Base-by-base conservation (phyloP, 2,797 vertebrate genomes). In the Erpetoichthys calabaricus region DNA sequence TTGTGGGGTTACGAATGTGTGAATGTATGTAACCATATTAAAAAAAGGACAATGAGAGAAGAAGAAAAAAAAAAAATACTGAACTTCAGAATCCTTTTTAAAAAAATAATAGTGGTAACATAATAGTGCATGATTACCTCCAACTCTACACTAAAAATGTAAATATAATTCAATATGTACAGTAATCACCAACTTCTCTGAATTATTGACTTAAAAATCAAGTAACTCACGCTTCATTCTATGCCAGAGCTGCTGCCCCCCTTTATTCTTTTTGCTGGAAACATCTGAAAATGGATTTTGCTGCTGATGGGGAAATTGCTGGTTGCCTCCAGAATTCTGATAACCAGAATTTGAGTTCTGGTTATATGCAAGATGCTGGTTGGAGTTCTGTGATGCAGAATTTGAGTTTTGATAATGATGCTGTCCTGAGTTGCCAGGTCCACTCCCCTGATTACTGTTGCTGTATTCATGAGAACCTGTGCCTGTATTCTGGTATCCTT, bases 221-320 rank as follows among this genome's bases (percentile, higher is more conserved):
- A 25, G 25, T 5, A 42, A 65, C 80, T 79, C 56, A 86, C 86
- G 92, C 73, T 95, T 95, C 89, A 95, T 94, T 51, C 92, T 89
- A 53, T 89, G 88, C 91, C 91, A 95, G 5, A 91, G 72, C 64
- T 90, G 92, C 59, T 92, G 92, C 62, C 85, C 85, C 59, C 84
- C 84, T 60, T 83, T 87, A 71, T 77, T 91, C 71, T 85, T 86
- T 66, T 76, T 62, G 1, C 70, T 64, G 5, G 72, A 76, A 0
- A 56, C 47, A 5, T 92, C 91, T 45, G 51, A 7, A 7, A 42
- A 57, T 2, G 56, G 41, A 5, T 55, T 72, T 79, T 2, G 70
- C 64, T 0, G 76, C 78, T 51, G 66, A 3, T 53, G 57, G 7
- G 5, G 7, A 54, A 25, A 25, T 25, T 25, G 25, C 50, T 43